Conservation (phyloP, 2,797 vertebrate genomes). For the Synanceia verrucosa region DNA sequence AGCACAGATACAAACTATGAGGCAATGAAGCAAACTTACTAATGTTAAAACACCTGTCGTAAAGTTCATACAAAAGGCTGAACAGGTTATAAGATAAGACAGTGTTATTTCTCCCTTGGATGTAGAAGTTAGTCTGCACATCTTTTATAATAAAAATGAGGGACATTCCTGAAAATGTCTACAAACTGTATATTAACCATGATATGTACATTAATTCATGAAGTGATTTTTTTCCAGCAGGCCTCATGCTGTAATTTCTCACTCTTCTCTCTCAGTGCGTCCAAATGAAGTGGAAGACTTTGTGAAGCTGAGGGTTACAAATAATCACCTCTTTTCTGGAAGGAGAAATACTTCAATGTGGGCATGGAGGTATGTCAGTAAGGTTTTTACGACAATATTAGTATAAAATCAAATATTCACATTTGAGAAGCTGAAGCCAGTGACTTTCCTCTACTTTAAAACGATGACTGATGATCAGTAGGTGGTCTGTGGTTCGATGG, state of each 20-base stretch:
- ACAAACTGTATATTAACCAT: neutral
- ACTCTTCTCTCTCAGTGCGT: slow-evolving; percentile 58
- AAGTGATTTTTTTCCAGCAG: neutral
- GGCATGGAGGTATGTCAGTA: slow-evolving; percentile 74
- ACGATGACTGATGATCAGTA: neutral
- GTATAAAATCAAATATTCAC: neutral
- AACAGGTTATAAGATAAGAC: neutral
- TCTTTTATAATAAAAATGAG: neutral
- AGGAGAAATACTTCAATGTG: slow-evolving; percentile 74
- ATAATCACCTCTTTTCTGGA: slow-evolving; percentile 77
- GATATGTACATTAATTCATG: neutral
- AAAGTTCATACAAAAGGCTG: neutral
- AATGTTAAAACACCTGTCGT: neutral
- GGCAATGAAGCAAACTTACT: neutral
- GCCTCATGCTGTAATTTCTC: neutral
- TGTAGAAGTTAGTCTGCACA: neutral
- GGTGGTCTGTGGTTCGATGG: too few relatives aligned
- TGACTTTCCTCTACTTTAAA: neutral
- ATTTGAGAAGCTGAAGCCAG: neutral
- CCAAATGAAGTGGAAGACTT: slow-evolving; percentile 71
- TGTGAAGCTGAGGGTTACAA: slow-evolving; percentile 78
- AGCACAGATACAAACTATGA: neutral
- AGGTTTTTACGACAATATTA: neutral
- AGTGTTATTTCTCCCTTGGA: neutral
- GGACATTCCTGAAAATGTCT: neutral